Evolutionary conservation across 1,140 invertebrate genomes (phyloP).

Genomic region (Drosophila subobscura): DNA sequence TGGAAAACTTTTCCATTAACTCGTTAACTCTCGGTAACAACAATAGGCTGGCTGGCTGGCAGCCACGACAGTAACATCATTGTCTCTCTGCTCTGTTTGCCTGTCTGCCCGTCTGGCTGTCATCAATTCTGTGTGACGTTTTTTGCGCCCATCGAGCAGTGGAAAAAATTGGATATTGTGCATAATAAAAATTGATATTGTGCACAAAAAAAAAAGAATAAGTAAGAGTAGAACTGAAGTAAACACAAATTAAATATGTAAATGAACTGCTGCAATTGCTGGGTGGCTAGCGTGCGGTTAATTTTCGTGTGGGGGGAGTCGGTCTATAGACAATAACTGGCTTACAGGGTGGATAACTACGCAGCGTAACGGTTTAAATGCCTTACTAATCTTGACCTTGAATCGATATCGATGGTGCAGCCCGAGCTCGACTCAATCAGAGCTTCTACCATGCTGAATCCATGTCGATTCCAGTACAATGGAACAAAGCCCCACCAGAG

Average conservation of each 20-base stretch:
- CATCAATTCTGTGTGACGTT: constrained; percentile 68
- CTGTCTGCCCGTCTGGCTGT: constrained; percentile 57
- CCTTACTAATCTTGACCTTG: constrained; percentile 56
- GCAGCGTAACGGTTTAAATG: constrained; percentile 64
- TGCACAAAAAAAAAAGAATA: constrained; percentile 24
- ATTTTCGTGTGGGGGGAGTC: constrained; percentile 31
- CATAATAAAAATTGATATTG: constrained; percentile 31
- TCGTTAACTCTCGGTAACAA: constrained; percentile 68
- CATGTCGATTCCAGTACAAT: constrained; percentile 33
- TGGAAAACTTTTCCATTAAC: constrained; percentile 76
- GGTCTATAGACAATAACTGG: constrained; percentile 5
- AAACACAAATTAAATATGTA: constrained; percentile 61
- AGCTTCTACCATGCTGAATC: too few relatives aligned
- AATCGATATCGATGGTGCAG: constrained; percentile 31
- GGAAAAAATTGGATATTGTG: constrained; percentile 52
- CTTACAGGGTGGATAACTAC: constrained; percentile 22
- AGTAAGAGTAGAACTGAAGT: constrained; percentile 49
- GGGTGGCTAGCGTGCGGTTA: constrained; percentile 41
- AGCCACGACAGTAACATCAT: constrained; percentile 60
- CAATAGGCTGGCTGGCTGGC: constrained; percentile 46
- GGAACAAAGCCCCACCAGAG: constrained; percentile 23
- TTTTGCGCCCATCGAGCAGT: constrained; percentile 40
- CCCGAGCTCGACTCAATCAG: constrained; percentile 37
- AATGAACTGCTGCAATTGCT: constrained; percentile 34
- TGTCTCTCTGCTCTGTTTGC: constrained; percentile 44